phyloP scores from a whole-genome alignment of 2,797 vertebrate species.

The Todus mexicanus region DNA sequence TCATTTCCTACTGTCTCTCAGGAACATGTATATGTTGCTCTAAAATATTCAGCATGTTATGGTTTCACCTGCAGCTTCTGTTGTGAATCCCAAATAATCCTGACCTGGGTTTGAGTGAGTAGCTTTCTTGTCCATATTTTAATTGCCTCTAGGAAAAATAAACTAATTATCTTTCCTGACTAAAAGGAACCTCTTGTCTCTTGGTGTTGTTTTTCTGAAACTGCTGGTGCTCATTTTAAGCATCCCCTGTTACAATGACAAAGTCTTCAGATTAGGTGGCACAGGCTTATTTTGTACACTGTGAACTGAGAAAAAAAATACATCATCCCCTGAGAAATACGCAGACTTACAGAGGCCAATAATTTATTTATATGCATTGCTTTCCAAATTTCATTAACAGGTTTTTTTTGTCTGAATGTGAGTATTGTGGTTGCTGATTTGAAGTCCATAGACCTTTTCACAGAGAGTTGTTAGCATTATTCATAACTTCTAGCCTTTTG shows the following conservation, averaged over 20 bases:
- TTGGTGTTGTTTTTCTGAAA: neutral
- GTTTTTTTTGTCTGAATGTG: too few relatives aligned
- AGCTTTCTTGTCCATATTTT: neutral
- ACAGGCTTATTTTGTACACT: neutral
- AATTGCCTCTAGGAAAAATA: neutral
- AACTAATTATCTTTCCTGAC: too few relatives aligned
- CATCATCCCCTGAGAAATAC: neutral
- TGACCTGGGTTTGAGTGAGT: neutral
- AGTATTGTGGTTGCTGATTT: neutral
- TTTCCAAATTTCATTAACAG: neutral
- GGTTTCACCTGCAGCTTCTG: neutral
- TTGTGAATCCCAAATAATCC: neutral
- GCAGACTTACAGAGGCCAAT: neutral
- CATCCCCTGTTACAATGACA: neutral
- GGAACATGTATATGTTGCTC: neutral
- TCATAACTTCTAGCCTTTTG: neutral
- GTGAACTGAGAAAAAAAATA: neutral
- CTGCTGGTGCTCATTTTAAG: neutral
- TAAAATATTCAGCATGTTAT: neutral
- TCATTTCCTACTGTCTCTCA: neutral
- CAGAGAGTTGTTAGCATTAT: neutral
- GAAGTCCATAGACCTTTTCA: neutral
- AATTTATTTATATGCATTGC: neutral
- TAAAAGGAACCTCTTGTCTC: neutral
- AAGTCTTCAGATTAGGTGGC: neutral